Conservation (phyloP, 1,140 invertebrate species). For the Lordiphosa mommai region DNA sequence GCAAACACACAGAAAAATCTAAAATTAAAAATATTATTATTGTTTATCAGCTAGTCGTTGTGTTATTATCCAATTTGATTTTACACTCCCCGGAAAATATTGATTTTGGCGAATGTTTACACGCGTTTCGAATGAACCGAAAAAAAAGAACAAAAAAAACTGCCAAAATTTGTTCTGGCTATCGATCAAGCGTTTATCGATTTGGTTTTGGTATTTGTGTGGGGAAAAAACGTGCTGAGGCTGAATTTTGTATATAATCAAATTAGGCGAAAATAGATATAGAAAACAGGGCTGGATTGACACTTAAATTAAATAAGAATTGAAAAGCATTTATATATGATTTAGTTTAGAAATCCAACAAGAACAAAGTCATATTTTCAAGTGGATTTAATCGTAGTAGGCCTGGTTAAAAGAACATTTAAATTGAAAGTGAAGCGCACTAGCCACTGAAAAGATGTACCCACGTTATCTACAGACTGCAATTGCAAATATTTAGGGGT, state of each 20-base stretch:
- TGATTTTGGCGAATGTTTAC: slow-evolving; percentile 38
- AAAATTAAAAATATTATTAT: slow-evolving; percentile 53
- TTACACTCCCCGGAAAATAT: slow-evolving; percentile 27
- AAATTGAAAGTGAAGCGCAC: no score
- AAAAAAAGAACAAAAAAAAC: slow-evolving; percentile 23
- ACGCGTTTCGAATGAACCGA: slow-evolving; percentile 4
- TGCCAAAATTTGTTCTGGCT: slow-evolving; percentile 43
- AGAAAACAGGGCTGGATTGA: slow-evolving; percentile 5
- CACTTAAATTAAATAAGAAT: no score
- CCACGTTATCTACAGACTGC: no score
- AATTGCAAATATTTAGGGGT: no score
- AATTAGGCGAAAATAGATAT: slow-evolving; percentile 1
- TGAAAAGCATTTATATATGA: no score
- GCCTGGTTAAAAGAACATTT: no score
- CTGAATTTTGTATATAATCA: slow-evolving; percentile 2
- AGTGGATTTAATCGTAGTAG: no score
- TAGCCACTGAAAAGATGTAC: no score
- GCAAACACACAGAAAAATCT: slow-evolving; percentile 25
- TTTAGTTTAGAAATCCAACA: no score
- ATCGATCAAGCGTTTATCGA: slow-evolving; percentile 48
- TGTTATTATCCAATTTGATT: slow-evolving; percentile 56
- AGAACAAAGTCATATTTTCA: no score
- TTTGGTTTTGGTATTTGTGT: slow-evolving; percentile 22
- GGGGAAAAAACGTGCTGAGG: slow-evolving; percentile 2
- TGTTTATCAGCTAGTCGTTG: slow-evolving; percentile 51